Conservation (phyloP, 2,113 vertebrate species). For the Acanthisitta chloris region DNA sequence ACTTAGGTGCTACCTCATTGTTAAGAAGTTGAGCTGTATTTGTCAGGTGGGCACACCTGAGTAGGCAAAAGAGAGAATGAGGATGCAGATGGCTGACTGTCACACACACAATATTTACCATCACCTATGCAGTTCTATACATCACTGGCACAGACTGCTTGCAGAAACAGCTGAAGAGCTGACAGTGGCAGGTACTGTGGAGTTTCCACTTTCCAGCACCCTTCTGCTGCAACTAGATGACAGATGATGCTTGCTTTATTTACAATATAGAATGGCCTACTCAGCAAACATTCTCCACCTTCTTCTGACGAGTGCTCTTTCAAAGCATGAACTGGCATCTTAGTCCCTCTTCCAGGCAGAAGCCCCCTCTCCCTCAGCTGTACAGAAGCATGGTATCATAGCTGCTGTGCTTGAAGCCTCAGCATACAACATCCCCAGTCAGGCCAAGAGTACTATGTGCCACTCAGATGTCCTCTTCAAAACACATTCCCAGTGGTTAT, state of each 20-base stretch:
- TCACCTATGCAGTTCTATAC: neutral
- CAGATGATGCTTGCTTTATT: neutral
- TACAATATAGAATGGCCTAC: neutral
- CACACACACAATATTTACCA: neutral
- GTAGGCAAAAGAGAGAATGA: neutral
- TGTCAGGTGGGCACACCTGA: neutral
- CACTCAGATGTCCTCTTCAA: neutral
- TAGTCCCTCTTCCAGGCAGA: neutral
- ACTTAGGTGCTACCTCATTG: neutral
- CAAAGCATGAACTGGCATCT: neutral
- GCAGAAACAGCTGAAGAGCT: neutral
- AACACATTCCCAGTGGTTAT: rapidly evolving
- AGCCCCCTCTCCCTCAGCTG: neutral
- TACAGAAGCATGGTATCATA: neutral
- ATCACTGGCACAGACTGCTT: neutral
- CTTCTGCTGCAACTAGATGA: neutral
- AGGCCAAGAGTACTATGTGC: neutral
- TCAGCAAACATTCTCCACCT: neutral
- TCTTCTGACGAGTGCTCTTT: neutral
- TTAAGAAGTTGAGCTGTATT: neutral
- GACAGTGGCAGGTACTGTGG: neutral
- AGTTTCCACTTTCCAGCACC: neutral
- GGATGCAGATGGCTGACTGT: neutral
- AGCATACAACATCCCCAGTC: neutral
- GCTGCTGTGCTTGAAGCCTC: neutral